These are phyloP conservation scores for Halichoeres trimaculatus DNA, from an alignment of 2,113 vertebrate genomes.

Conservation along the genomic window DNA sequence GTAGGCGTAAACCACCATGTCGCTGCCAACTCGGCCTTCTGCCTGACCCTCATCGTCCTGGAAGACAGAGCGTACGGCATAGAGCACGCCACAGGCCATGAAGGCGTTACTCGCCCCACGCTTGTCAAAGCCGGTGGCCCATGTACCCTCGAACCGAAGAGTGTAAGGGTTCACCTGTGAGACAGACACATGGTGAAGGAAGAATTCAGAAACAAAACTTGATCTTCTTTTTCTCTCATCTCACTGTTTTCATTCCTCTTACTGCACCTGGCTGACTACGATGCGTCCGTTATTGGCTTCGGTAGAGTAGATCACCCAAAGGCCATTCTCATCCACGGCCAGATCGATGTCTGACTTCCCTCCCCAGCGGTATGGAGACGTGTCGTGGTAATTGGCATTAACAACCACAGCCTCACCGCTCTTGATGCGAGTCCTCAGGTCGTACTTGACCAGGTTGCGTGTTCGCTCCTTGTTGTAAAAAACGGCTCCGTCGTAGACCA, in stretches of 20 bases:
- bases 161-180: constrained; percentile 93
- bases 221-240: neutral
- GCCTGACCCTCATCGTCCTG: constrained; percentile 94
- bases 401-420: constrained; percentile 94
- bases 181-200: neutral
- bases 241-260: constrained; percentile 48
- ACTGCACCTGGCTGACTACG: constrained; percentile 89
- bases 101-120: constrained; percentile 94
- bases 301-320: constrained; percentile 96
- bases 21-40: constrained; percentile 89
- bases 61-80: constrained; percentile 92
- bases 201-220: neutral
- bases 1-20: constrained; percentile 92
- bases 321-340: constrained; percentile 93
- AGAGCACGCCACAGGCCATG: constrained; percentile 95
- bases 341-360: constrained; percentile 96
- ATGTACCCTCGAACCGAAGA: constrained; percentile 93
- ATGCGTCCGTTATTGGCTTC: constrained; percentile 92
- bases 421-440: constrained; percentile 94
- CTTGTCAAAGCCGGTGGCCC: constrained; percentile 94
- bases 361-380: constrained; percentile 95
- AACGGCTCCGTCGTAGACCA: constrained; percentile 94
- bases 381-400: constrained; percentile 95
- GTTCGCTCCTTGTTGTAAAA: constrained; percentile 98
- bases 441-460: constrained; percentile 94